These are phyloP conservation scores for Dasyprocta punctata DNA, from an alignment of 2,113 vertebrate species.

Conservation along the genomic window DNA sequence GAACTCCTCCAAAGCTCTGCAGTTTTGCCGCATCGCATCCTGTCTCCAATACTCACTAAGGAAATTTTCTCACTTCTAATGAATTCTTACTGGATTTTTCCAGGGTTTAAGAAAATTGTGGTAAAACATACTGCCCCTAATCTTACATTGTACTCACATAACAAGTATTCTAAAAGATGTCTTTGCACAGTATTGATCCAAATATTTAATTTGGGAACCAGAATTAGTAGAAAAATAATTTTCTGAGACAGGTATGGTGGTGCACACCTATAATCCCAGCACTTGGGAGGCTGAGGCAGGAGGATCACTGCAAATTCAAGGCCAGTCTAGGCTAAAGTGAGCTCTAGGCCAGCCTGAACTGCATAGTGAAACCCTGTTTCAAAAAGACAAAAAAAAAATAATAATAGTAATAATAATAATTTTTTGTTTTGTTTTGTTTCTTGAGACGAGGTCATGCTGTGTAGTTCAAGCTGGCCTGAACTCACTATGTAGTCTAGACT, in stretches of 20 bases:
- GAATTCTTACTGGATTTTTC: conserved; percentile 64
- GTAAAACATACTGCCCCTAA: neutral
- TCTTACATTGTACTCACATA: neutral
- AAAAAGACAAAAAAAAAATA: neutral
- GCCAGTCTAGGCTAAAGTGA: neutral
- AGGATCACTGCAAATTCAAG: neutral
- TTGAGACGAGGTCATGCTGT: neutral
- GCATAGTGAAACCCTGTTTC: neutral
- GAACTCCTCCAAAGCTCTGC: conserved; percentile 21
- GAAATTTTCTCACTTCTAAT: conserved; percentile 69
- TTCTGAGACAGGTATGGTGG: neutral
- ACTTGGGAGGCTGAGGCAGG: neutral
- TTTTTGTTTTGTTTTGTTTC: neutral
- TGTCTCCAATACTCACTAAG: conserved; percentile 52
- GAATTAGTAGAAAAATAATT: neutral
- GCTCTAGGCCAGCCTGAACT: neutral
- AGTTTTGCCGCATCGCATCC: conserved; percentile 31
- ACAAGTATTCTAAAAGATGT: neutral
- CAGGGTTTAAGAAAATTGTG: conserved; percentile 47
- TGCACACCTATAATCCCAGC: neutral
- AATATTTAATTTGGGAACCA: conserved; percentile 25
- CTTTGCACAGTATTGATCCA: neutral
- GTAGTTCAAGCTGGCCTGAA: neutral
- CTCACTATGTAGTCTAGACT: neutral
- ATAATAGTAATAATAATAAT: no score